Percentiles rank a stretch among this genome's conserved stretches.
phyloP scores from a whole-genome alignment of 2,797 vertebrate species.

The Microctenopoma lineatum region DNA sequence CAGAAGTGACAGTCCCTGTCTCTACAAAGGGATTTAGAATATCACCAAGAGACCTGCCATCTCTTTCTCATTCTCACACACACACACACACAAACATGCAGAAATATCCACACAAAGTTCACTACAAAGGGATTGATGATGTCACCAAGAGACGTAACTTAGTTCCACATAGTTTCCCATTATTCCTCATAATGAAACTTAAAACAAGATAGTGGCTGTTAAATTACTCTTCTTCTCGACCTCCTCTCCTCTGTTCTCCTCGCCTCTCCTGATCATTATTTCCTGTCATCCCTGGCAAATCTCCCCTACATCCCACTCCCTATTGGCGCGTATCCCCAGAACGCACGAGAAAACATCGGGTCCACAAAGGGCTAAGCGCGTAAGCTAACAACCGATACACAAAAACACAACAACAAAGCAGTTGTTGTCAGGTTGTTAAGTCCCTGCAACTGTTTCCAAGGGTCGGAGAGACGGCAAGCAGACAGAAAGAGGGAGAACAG shows the following conservation, averaged over 20 bases:
- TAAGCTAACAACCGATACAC: slow-evolving; percentile 80
- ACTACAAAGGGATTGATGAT: slow-evolving; percentile 79
- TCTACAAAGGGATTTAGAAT: slow-evolving; percentile 86
- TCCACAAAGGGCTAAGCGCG: slow-evolving; percentile 76
- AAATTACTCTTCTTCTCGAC: slow-evolving; percentile 62
- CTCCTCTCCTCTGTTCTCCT: slow-evolving; percentile 35
- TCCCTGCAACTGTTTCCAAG: slow-evolving; percentile 79
- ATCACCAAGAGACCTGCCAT: slow-evolving; percentile 85
- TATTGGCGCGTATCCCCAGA: slow-evolving; percentile 67
- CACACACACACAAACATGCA: slow-evolving; percentile 49
- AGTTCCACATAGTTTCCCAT: slow-evolving; percentile 84
- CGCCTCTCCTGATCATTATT: slow-evolving; percentile 58
- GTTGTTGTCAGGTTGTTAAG: slow-evolving; percentile 81
- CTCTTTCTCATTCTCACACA: slow-evolving; percentile 50
- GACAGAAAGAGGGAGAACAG: slow-evolving; percentile 79
- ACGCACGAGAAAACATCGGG: slow-evolving; percentile 60
- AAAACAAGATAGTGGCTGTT: slow-evolving; percentile 80
- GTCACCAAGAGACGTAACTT: slow-evolving; percentile 83
- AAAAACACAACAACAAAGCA: slow-evolving; percentile 81
- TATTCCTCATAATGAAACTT: slow-evolving; percentile 87
- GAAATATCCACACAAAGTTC: slow-evolving; percentile 65
- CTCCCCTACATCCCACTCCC: slow-evolving; percentile 60
- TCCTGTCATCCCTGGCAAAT: slow-evolving; percentile 68
- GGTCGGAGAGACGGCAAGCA: slow-evolving; percentile 74
- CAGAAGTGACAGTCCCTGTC: slow-evolving; percentile 86